Conservation (phyloP, 2,888 invertebrate species). For the Cantharis rufa region DNA sequence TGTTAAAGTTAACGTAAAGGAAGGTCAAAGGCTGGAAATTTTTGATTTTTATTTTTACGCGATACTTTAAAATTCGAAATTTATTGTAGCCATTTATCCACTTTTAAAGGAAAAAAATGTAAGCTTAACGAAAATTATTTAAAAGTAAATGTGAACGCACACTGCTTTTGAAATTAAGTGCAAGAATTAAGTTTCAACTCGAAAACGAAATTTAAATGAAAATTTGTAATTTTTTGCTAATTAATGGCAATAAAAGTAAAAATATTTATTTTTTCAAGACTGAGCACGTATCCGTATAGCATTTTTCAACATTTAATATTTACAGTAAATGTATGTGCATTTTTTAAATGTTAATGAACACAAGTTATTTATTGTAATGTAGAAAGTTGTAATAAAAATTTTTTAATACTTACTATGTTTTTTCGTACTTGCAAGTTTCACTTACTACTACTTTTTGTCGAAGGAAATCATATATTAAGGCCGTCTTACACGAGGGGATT, state of each 20-base stretch:
- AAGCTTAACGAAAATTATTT: conserved; percentile 2
- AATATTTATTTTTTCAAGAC: conserved; percentile 44
- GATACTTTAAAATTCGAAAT: not conserved
- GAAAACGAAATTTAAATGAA: not conserved
- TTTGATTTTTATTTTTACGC: not conserved
- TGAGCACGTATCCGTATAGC: conserved; percentile 44
- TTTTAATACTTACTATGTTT: not conserved
- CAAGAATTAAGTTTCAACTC: not conserved
- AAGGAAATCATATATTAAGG: too few species aligned
- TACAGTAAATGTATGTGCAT: conserved; percentile 42
- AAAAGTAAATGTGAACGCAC: conserved; percentile 7
- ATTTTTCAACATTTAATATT: conserved; percentile 38
- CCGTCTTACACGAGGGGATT: too few species aligned
- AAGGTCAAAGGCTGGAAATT: not conserved
- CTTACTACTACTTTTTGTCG: too few species aligned
- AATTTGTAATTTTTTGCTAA: conserved; percentile 10
- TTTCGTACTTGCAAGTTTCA: not conserved
- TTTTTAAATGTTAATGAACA: conserved; percentile 41
- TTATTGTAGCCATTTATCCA: not conserved
- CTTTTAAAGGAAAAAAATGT: not conserved
- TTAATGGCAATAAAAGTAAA: conserved; percentile 33
- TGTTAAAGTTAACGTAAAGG: not conserved
- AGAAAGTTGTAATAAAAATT: not conserved
- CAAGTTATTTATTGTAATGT: not conserved
- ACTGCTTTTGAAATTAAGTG: conserved; percentile 8